phyloP scores from a whole-genome alignment of 2,888 invertebrate genomes.

The Polylopha cassiicola region DNA sequence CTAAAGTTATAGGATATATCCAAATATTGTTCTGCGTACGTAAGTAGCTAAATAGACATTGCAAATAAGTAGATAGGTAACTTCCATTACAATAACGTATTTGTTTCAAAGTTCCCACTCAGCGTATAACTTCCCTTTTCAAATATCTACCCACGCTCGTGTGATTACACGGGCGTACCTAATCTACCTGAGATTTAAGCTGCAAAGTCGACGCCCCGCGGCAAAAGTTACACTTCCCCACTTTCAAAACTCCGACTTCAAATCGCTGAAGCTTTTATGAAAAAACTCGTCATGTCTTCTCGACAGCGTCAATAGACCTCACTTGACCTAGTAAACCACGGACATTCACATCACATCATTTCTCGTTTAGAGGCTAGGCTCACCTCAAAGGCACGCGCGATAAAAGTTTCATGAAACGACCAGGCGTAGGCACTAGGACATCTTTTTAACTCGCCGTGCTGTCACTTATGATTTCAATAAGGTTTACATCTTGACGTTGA shows the following conservation, averaged over 20 bases:
- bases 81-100: too few relatives aligned
- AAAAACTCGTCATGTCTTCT: slow-evolving; percentile 41
- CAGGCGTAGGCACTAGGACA: slow-evolving; percentile 33
- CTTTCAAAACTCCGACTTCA: slow-evolving; percentile 10
- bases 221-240: slow-evolving; percentile 18
- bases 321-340: slow-evolving; percentile 60
- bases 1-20: too few relatives aligned
- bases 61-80: too few relatives aligned
- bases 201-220: slow-evolving; percentile 5
- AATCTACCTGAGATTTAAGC: background rate
- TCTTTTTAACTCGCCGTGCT: slow-evolving; percentile 47
- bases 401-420: slow-evolving; percentile 59
- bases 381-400: slow-evolving; percentile 51
- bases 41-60: too few relatives aligned
- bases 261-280: slow-evolving; percentile 35
- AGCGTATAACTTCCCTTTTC: too few relatives aligned
- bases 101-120: too few relatives aligned
- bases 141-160: too few relatives aligned
- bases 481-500: slow-evolving; percentile 27
- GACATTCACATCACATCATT: slow-evolving; percentile 58
- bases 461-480: slow-evolving; percentile 34
- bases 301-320: slow-evolving; percentile 53
- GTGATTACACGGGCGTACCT: too few relatives aligned
- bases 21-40: too few relatives aligned
- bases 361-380: slow-evolving; percentile 46